Evolutionary conservation across 2,888 invertebrate species (phyloP).

Genomic region (Lasioglossum malachurum): DNA sequence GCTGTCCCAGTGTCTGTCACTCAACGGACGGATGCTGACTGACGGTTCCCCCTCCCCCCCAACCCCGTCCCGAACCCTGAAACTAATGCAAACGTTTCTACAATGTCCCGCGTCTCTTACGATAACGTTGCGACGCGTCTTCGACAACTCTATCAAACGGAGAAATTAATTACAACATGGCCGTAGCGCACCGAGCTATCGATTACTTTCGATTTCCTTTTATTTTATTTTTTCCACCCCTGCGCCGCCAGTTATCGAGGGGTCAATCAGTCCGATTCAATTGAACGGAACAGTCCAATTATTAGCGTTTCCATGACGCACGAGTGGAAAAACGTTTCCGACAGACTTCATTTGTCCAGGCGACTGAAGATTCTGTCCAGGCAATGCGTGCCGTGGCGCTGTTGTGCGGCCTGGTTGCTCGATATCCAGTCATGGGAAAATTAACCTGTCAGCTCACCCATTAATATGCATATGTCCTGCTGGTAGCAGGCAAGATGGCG

Average conservation of each 20-base stretch:
- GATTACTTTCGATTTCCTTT: conserved; percentile 8
- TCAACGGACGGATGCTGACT: conserved; percentile 25
- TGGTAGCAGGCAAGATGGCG: conserved; percentile 43
- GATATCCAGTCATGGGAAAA: conserved; percentile 56
- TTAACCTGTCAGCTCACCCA: conserved; percentile 57
- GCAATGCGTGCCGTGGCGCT: neutral
- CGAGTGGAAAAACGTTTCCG: neutral
- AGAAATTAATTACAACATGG: conserved; percentile 18
- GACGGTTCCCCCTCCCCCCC: conserved; percentile 25
- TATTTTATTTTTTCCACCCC: neutral
- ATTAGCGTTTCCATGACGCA: neutral
- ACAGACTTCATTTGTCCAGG: conserved; percentile 11
- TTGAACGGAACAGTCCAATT: conserved; percentile 13
- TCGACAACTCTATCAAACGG: neutral
- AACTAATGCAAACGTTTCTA: conserved; percentile 24
- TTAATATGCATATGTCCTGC: conserved; percentile 53
- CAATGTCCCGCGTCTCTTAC: conserved; percentile 14
- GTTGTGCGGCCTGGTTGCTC: conserved; percentile 23
- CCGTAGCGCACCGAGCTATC: neutral
- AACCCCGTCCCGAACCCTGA: no score
- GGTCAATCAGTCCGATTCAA: neutral
- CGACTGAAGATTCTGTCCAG: neutral
- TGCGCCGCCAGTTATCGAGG: neutral
- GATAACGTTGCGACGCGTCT: neutral
- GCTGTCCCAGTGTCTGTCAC: conserved; percentile 30